phyloP scores from a whole-genome alignment of 2,888 invertebrate genomes.

The Lasioglossum pauxillum region DNA sequence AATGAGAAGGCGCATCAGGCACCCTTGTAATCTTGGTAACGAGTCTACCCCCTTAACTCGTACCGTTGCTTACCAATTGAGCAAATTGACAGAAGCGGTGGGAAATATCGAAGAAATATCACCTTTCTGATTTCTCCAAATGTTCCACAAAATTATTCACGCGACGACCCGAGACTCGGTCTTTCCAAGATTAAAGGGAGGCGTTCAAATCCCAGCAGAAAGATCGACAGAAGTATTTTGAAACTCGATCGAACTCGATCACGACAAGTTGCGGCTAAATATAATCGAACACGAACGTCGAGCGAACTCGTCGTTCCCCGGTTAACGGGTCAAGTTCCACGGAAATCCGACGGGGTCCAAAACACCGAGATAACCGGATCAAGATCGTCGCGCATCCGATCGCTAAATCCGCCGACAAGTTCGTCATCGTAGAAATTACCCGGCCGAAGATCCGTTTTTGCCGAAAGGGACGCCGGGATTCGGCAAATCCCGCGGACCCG shows the following conservation, averaged over 20 bases:
- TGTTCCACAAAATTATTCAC: too few species aligned
- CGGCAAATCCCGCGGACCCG: not conserved
- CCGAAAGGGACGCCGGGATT: not conserved
- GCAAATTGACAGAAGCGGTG: too few species aligned
- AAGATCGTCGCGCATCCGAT: not conserved
- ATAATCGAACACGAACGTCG: not conserved
- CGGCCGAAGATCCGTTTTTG: not conserved
- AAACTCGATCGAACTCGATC: not conserved
- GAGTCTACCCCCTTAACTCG: not conserved
- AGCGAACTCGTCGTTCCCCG: not conserved
- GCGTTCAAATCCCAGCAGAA: too few species aligned
- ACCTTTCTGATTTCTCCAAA: too few species aligned
- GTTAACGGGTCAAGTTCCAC: conserved; percentile 6
- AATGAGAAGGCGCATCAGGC: too few species aligned
- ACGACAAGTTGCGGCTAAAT: not conserved
- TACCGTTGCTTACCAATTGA: not conserved
- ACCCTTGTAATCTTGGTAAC: too few species aligned
- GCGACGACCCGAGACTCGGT: too few species aligned
- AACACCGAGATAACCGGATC: conserved; percentile 3
- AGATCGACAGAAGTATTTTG: not conserved
- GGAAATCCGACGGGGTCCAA: not conserved
- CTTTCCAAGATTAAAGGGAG: not conserved
- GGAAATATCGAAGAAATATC: too few species aligned
- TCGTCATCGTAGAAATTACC: not conserved
- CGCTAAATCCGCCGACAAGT: too few species aligned